Evolutionary conservation across 2,113 vertebrate species (phyloP).

Genomic region (Oxyruncus cristatus): DNA sequence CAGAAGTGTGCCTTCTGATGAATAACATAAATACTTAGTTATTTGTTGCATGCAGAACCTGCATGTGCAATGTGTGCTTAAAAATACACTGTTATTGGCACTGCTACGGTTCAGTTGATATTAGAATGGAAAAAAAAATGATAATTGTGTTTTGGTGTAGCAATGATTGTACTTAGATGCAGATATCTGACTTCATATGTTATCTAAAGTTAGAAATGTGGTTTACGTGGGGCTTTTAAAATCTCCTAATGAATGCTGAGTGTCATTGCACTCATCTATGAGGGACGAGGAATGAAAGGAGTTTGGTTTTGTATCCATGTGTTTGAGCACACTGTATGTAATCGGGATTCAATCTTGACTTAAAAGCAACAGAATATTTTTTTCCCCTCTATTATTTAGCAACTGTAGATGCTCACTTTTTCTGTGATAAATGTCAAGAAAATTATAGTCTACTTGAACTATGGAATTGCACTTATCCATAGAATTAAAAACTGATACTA

Average conservation of each 20-base stretch:
- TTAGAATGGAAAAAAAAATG: background rate
- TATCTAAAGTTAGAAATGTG: background rate
- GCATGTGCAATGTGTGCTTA: rapidly evolving
- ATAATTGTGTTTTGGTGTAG: background rate
- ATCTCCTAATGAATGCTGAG: background rate
- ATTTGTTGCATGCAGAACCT: background rate
- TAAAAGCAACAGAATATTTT: background rate
- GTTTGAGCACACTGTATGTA: background rate
- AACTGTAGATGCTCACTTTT: background rate
- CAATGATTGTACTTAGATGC: background rate
- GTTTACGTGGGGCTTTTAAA: background rate
- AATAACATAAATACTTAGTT: background rate
- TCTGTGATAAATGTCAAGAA: background rate
- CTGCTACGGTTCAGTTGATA: background rate
- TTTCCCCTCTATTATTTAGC: background rate
- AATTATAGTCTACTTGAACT: background rate
- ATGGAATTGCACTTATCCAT: background rate
- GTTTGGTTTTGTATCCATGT: background rate
- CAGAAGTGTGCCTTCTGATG: background rate
- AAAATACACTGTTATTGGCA: background rate
- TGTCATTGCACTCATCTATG: background rate
- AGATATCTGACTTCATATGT: background rate
- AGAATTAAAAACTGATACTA: background rate
- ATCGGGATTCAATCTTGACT: background rate
- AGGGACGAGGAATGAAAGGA: background rate